phyloP scores from a whole-genome alignment of 2,888 invertebrate species.

The Glomeris marginata region DNA sequence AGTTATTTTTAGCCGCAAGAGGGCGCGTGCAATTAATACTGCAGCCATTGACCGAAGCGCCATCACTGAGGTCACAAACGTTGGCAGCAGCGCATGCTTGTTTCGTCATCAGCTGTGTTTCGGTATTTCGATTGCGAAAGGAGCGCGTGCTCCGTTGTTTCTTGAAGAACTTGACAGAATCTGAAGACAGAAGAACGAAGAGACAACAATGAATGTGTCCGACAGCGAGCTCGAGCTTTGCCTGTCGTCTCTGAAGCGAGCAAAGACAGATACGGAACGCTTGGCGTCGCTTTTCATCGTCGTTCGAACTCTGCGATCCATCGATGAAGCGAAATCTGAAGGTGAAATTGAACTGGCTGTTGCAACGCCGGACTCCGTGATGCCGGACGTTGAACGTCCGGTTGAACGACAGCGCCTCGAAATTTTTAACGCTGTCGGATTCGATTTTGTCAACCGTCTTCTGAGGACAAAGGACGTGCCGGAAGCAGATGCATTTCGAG shows the following conservation, averaged over 20 bases:
- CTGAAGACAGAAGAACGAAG: too few relatives aligned
- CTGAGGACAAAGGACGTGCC: conserved; percentile 56
- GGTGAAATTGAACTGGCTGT: conserved; percentile 32
- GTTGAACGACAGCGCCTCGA: conserved; percentile 32
- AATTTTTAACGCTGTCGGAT: conserved; percentile 76
- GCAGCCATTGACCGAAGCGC: too few relatives aligned
- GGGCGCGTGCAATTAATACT: too few relatives aligned
- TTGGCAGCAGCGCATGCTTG: too few relatives aligned
- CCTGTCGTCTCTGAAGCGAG: conserved; percentile 58
- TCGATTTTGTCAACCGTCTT: conserved; percentile 66
- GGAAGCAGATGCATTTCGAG: conserved; percentile 61
- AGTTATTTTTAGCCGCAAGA: too few relatives aligned
- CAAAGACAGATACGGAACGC: conserved; percentile 74
- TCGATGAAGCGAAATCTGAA: conserved; percentile 12
- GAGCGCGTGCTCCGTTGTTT: too few relatives aligned
- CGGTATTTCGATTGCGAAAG: too few relatives aligned
- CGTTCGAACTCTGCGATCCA: conserved; percentile 62
- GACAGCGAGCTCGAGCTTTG: conserved; percentile 67
- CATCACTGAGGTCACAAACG: too few relatives aligned
- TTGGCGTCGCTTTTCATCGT: conserved; percentile 85
- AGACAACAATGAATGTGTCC: too few relatives aligned
- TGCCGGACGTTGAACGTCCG: conserved; percentile 49
- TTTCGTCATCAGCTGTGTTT: too few relatives aligned
- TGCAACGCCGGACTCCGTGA: conserved; percentile 49
- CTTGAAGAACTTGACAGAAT: too few relatives aligned